These are phyloP conservation scores for Gonocerus acuteangulatus DNA, from an alignment of 2,888 invertebrate genomes.

Conservation along the genomic window DNA sequence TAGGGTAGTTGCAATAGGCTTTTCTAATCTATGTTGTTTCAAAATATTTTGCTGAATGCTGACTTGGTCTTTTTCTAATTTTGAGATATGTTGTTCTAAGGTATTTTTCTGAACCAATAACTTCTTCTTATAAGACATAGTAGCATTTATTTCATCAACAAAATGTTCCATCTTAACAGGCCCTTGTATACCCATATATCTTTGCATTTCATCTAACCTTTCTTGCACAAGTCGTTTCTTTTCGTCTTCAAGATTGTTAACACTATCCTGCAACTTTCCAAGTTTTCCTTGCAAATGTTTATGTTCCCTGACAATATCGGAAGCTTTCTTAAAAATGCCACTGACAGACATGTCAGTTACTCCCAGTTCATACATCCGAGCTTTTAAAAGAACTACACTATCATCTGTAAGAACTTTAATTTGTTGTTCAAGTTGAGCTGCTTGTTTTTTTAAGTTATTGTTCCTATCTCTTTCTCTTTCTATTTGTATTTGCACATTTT, in stretches of 20 bases:
- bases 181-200: conserved; percentile 5
- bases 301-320: conserved; percentile 85
- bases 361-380: conserved; percentile 83
- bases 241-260: conserved; percentile 56
- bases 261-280: conserved; percentile 75
- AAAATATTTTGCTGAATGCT: not conserved
- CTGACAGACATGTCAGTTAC: conserved; percentile 79
- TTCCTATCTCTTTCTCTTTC: conserved; percentile 77
- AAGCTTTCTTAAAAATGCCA: conserved; percentile 75
- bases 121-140: conserved; percentile 72
- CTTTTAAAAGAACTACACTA: conserved; percentile 78
- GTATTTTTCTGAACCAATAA: conserved; percentile 61
- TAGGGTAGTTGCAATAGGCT: not conserved
- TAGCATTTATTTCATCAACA: conserved; percentile 76
- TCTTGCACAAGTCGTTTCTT: conserved; percentile 55
- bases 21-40: conserved; percentile 18
- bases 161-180: conserved; percentile 67
- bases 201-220: conserved; percentile 42
- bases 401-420: conserved; percentile 84
- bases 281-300: conserved; percentile 86
- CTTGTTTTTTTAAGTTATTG: conserved; percentile 69
- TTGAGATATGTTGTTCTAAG: conserved; percentile 6
- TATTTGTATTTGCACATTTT: conserved; percentile 64
- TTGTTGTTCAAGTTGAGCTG: conserved; percentile 83
- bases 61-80: conserved; percentile 1